Conservation (phyloP, 2,113 vertebrate genomes). For the Cathartes aura region DNA sequence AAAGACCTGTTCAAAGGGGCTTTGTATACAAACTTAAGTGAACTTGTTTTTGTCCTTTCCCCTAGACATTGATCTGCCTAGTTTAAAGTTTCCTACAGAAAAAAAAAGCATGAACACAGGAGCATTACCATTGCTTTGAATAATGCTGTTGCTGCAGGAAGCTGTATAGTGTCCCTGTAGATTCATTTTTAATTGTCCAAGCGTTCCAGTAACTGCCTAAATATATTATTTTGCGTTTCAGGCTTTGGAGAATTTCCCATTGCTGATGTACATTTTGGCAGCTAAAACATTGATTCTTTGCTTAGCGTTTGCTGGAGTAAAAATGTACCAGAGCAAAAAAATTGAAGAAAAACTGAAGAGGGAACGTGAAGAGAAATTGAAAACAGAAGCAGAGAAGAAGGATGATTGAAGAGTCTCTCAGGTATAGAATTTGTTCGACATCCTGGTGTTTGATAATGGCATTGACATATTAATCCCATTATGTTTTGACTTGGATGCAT, state of each 20-base stretch:
- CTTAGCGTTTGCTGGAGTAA: conserved; percentile 88
- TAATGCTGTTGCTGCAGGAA: background rate
- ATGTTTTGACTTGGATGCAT: background rate
- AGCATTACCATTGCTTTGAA: background rate
- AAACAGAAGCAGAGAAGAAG: conserved; percentile 76
- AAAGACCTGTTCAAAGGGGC: background rate
- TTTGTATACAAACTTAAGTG: background rate
- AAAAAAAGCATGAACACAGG: background rate
- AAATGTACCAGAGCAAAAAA: conserved; percentile 89
- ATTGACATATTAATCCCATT: background rate
- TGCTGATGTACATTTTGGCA: conserved; percentile 94
- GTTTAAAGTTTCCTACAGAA: background rate
- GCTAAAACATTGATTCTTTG: conserved; percentile 93
- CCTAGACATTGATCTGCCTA: background rate
- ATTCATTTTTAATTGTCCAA: background rate
- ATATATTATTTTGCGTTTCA: conserved; percentile 45
- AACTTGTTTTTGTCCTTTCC: background rate
- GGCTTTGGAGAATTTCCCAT: conserved; percentile 89
- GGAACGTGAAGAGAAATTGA: conserved; percentile 68
- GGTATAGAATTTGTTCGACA: background rate
- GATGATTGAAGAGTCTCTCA: conserved; percentile 72
- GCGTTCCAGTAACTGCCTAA: background rate
- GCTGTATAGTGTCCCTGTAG: background rate
- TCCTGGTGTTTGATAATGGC: rapidly evolving
- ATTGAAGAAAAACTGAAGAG: conserved; percentile 79